Percentiles rank a stretch among this genome's conserved stretches.
These are phyloP conservation scores for Chaetodon trifascialis DNA, from an alignment of 2,113 vertebrate genomes.

Conservation along the genomic window DNA sequence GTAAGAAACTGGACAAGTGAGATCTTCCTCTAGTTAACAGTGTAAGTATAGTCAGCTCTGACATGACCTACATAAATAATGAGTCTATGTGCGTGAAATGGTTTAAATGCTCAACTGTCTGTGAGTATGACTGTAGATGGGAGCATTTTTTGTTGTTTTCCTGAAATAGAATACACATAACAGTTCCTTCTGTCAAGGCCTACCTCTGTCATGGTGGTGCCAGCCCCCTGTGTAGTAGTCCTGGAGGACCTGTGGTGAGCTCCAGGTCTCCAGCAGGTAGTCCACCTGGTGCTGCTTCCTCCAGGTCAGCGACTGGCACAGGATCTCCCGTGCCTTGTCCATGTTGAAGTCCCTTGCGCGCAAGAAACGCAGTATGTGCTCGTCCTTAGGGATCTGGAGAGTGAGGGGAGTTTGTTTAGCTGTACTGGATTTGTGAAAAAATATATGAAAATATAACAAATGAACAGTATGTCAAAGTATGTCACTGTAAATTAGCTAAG, in stretches of 20 bases:
- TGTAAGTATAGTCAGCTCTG: not conserved
- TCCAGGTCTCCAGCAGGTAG: slow-evolving; percentile 96
- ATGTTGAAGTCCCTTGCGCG: slow-evolving; percentile 96
- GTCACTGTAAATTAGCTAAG: not conserved
- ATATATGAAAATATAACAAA: not conserved
- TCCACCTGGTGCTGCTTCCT: slow-evolving; percentile 98
- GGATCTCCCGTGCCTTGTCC: slow-evolving; percentile 92
- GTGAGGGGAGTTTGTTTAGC: not conserved
- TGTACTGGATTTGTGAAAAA: not conserved
- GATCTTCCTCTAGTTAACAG: slow-evolving; percentile 1
- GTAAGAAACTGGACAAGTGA: slow-evolving; percentile 15
- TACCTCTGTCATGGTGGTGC: slow-evolving; percentile 97
- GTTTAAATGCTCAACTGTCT: not conserved
- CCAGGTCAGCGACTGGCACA: slow-evolving; percentile 96
- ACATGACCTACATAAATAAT: not conserved
- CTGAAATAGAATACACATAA: not conserved
- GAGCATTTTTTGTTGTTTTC: not conserved
- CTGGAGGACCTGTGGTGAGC: slow-evolving; percentile 93
- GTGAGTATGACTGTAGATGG: not conserved
- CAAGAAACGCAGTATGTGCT: slow-evolving; percentile 95
- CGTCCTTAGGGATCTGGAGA: slow-evolving; percentile 94
- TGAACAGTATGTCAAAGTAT: not conserved
- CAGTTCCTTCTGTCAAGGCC: not conserved
- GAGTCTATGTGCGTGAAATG: accelerated
- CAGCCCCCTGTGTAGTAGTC: slow-evolving; percentile 96